Evolutionary conservation across 1,140 invertebrate species (phyloP).

Genomic region (Achatina immaculata): DNA sequence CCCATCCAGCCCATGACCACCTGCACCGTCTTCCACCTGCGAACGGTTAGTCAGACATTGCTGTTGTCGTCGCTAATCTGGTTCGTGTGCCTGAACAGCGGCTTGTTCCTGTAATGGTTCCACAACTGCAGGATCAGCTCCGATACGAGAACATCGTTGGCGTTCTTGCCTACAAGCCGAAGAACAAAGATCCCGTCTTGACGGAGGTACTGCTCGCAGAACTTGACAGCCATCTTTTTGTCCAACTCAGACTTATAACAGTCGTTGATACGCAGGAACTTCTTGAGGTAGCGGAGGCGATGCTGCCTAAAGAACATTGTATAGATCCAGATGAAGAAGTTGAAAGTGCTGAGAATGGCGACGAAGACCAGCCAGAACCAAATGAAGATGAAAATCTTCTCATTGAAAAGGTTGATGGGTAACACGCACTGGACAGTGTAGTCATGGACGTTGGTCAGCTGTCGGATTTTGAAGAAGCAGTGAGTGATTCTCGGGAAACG

Average conservation of each 20-base stretch:
- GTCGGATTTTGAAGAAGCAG: slow-evolving; percentile 68
- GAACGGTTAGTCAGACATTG: slow-evolving; percentile 67
- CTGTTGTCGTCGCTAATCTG: slow-evolving; percentile 67
- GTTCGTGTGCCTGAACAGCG: slow-evolving; percentile 66
- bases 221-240: slow-evolving; percentile 69
- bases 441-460: slow-evolving; percentile 67
- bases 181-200: slow-evolving; percentile 74
- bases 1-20: slow-evolving; percentile 46
- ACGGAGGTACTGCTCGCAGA: slow-evolving; percentile 73
- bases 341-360: slow-evolving; percentile 71
- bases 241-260: slow-evolving; percentile 67
- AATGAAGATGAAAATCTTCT: slow-evolving; percentile 75
- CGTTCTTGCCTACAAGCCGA: slow-evolving; percentile 73
- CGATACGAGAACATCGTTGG: slow-evolving; percentile 73
- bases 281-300: slow-evolving; percentile 70
- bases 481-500: slow-evolving; percentile 73
- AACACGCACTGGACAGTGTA: slow-evolving; percentile 74
- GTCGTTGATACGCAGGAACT: slow-evolving; percentile 70
- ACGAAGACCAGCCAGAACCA: slow-evolving; percentile 77
- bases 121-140: slow-evolving; percentile 74
- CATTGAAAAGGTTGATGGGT: slow-evolving; percentile 75
- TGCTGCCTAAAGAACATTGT: slow-evolving; percentile 68
- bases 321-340: slow-evolving; percentile 71
- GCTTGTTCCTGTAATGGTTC: slow-evolving; percentile 69
- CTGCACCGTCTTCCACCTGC: slow-evolving; percentile 56